These are phyloP conservation scores for Andricus quercusramuli DNA, from an alignment of 2,888 invertebrate species.

Conservation along the genomic window DNA sequence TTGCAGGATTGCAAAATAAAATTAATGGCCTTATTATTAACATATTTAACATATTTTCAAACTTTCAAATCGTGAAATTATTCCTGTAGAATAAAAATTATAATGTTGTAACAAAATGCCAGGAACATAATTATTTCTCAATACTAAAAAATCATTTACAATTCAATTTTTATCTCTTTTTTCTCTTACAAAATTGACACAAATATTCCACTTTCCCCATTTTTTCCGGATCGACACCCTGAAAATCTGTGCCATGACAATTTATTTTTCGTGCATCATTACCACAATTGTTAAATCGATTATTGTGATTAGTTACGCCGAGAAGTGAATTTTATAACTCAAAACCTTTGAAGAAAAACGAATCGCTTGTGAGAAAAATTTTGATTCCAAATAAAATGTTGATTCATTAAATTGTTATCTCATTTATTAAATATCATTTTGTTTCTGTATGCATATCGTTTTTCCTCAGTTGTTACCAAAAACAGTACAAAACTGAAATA, in stretches of 20 bases:
- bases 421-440: not conserved
- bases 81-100: too few relatives aligned
- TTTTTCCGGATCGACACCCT: too few relatives aligned
- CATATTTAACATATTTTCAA: too few relatives aligned
- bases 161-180: too few relatives aligned
- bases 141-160: too few relatives aligned
- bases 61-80: too few relatives aligned
- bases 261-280: conserved; percentile 46
- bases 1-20: too few relatives aligned
- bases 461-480: not conserved
- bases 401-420: not conserved
- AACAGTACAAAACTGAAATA: not conserved
- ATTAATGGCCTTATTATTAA: too few relatives aligned
- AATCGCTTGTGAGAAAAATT: not conserved
- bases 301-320: conserved; percentile 29
- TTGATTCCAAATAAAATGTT: not conserved
- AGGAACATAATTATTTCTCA: too few relatives aligned
- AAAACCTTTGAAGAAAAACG: not conserved
- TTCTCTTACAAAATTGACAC: too few relatives aligned
- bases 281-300: conserved; percentile 37
- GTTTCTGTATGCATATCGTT: not conserved
- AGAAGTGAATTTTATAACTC: conserved; percentile 3
- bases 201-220: too few relatives aligned
- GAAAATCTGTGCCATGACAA: conserved; percentile 44
- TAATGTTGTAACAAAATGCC: too few relatives aligned